phyloP scores from a whole-genome alignment of 2,113 vertebrate genomes.

The Phaethornis superciliosus region DNA sequence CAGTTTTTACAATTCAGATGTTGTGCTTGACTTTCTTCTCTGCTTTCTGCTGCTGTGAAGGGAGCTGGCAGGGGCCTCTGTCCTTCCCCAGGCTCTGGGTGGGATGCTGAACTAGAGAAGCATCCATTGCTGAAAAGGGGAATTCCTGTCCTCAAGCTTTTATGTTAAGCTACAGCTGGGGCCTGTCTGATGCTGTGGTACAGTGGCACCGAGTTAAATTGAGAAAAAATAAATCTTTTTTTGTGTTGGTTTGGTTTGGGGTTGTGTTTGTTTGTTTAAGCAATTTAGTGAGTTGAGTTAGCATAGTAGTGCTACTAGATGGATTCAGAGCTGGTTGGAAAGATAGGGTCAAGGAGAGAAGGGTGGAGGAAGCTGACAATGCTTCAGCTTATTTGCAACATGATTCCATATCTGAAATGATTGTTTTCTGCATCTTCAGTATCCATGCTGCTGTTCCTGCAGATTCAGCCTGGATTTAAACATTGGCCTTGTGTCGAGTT shows the following conservation, averaged over 20 bases:
- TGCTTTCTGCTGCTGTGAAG: background rate
- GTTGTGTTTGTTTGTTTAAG: background rate
- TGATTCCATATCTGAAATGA: background rate
- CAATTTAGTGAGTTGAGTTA: background rate
- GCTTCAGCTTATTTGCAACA: background rate
- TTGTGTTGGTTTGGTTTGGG: too few species aligned
- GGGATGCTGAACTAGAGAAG: background rate
- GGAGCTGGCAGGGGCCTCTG: background rate
- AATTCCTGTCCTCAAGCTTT: background rate
- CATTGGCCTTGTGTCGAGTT: too few species aligned
- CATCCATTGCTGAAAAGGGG: background rate
- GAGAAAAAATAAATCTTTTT: background rate
- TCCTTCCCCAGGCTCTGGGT: accelerated
- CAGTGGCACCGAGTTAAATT: background rate
- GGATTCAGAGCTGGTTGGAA: background rate
- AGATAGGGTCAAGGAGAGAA: background rate
- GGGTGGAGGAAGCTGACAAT: background rate
- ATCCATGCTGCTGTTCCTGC: background rate
- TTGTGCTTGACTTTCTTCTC: background rate
- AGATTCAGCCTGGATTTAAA: background rate
- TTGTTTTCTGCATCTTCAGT: background rate
- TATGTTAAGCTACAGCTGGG: background rate
- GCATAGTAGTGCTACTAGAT: background rate
- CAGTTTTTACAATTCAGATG: background rate
- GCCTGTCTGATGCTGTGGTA: background rate